Percentiles rank a stretch among this genome's conserved stretches.
Evolutionary conservation across 2,888 invertebrate species (phyloP).

Genomic region (Brachyptera risi): DNA sequence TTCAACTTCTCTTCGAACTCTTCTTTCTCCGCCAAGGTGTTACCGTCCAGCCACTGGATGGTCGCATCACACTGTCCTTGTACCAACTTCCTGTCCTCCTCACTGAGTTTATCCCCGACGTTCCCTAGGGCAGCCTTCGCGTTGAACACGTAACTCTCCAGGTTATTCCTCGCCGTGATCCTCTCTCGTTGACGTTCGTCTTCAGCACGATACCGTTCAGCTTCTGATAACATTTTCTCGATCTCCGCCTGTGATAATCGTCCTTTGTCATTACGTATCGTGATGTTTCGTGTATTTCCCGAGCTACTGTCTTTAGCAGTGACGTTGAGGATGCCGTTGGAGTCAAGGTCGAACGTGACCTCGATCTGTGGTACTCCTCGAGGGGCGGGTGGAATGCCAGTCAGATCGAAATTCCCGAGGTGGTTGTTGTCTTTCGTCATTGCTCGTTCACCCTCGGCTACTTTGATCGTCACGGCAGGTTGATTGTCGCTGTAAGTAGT

Average conservation of each 20-base stretch:
- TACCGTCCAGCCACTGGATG: conserved; percentile 67
- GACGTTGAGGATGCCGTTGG: conserved; percentile 81
- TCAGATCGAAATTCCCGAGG: conserved; percentile 70
- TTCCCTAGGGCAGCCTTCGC: conserved; percentile 43
- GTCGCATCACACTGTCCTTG: conserved; percentile 55
- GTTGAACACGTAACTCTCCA: no score
- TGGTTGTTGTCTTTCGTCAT: conserved; percentile 84
- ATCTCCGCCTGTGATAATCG: conserved; percentile 77
- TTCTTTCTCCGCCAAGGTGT: conserved; percentile 59
- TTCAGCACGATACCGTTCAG: no score
- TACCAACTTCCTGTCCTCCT: conserved; percentile 44
- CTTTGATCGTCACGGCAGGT: conserved; percentile 81
- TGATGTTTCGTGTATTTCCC: conserved; percentile 74
- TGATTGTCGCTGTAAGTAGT: conserved; percentile 92
- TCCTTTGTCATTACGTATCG: conserved; percentile 79
- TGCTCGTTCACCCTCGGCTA: no score
- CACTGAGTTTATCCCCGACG: conserved; percentile 42
- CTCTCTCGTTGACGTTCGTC: conserved; percentile 58
- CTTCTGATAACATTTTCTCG: conserved; percentile 76
- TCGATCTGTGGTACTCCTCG: conserved; percentile 73
- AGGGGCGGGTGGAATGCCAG: conserved; percentile 81
- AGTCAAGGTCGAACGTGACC: no score
- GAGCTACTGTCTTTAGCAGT: conserved; percentile 55
- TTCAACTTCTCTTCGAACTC: conserved; percentile 59
- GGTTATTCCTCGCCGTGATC: conserved; percentile 47